phyloP scores from a whole-genome alignment of 1,140 invertebrate species.

The Bombus breviceps region DNA sequence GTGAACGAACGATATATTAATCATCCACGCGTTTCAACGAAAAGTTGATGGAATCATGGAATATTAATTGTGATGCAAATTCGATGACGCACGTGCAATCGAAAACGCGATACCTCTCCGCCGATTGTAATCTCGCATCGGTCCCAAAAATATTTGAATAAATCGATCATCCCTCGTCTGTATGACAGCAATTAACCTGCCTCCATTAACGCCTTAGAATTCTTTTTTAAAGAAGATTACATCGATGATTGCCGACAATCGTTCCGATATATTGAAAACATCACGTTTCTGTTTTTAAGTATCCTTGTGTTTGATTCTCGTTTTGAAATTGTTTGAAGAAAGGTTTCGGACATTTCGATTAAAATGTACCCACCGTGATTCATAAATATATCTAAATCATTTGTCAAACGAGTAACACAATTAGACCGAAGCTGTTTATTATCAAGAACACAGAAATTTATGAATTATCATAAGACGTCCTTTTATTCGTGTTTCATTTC shows the following conservation, averaged over 20 bases:
- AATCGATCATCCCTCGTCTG: conserved; percentile 13
- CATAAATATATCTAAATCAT: neutral
- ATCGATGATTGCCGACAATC: neutral
- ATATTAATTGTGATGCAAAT: conserved; percentile 58
- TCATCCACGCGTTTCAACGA: conserved; percentile 64
- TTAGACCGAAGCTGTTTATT: neutral
- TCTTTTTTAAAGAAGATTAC: neutral
- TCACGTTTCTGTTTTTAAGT: neutral
- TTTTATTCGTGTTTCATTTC: too few species aligned
- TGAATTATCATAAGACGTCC: neutral
- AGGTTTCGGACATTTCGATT: neutral
- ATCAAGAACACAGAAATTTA: too few species aligned
- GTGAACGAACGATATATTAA: conserved; percentile 56
- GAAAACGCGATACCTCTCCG: conserved; percentile 27
- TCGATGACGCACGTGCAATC: conserved; percentile 42
- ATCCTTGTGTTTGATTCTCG: neutral
- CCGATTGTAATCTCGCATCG: conserved; percentile 23
- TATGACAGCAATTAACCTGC: conserved; percentile 6
- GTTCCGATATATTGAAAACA: neutral
- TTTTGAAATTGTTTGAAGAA: neutral
- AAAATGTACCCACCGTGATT: neutral
- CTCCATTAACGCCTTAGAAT: neutral
- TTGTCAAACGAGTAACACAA: accelerated
- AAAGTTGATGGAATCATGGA: conserved; percentile 51
- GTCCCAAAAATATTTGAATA: conserved; percentile 23